phyloP scores from a whole-genome alignment of 1,140 invertebrate species.

The Bombus ignitus region DNA sequence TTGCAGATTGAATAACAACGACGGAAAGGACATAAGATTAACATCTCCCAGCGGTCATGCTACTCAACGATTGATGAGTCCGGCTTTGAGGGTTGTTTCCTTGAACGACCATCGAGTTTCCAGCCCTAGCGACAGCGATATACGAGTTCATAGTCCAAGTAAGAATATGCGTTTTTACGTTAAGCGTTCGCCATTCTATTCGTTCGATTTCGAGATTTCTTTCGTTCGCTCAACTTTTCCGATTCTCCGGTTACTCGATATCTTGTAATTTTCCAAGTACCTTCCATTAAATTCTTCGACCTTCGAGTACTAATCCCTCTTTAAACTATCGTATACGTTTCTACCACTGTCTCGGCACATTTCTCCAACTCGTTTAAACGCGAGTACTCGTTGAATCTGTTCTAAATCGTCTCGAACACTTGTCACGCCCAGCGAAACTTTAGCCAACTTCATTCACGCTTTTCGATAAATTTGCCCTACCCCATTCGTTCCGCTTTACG shows the following conservation, averaged over 20 bases:
- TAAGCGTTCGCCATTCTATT: neutral
- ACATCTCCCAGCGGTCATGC: slow-evolving; percentile 66
- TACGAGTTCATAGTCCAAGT: slow-evolving; percentile 73
- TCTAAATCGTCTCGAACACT: neutral
- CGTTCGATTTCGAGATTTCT: neutral
- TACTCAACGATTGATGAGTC: slow-evolving; percentile 72
- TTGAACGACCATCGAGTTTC: slow-evolving; percentile 75
- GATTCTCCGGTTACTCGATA: neutral
- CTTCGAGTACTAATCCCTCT: neutral
- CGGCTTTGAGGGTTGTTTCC: slow-evolving; percentile 72
- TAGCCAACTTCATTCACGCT: neutral
- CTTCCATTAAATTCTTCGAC: neutral
- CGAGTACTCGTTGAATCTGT: neutral
- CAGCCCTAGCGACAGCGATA: slow-evolving; percentile 77
- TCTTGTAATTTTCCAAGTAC: neutral
- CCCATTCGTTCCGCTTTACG: too few relatives aligned
- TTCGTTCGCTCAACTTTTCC: neutral
- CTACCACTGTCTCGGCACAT: neutral
- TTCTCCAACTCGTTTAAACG: neutral
- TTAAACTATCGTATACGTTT: neutral
- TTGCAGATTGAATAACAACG: slow-evolving; percentile 57
- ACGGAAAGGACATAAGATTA: slow-evolving; percentile 65
- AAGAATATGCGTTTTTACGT: slow-evolving; percentile 48
- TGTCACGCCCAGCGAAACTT: neutral
- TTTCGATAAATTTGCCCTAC: neutral